Base-by-base conservation (phyloP, 2,113 vertebrate genomes). In the Psilopogon haemacephalus region DNA sequence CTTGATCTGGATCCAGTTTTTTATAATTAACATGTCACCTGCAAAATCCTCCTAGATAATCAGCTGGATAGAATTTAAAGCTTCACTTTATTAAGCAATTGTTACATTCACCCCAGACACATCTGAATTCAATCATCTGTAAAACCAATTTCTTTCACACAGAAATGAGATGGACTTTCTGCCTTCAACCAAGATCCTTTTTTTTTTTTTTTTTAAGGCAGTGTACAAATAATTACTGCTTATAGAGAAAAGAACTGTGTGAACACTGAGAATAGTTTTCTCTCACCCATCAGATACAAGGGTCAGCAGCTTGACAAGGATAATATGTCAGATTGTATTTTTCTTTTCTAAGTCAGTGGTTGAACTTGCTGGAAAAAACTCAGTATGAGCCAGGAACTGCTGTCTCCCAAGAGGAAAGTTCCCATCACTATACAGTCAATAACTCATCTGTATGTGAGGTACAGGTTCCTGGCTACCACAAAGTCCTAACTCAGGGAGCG, bases 301-400 rank as follows among this genome's bases (percentile, higher is more conserved):
- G 70, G 87, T 94, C 93, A 96, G 87, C 87, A 92, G 92, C 65
- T 82, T 89, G 67, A 62, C 77, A 96, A 86, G 71, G 74, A 91
- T 94, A 94, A n/a, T 78, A 87, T 79, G 81, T 95, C 87, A 92
- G 33, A 79, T 18, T 65, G 59, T 81, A 77, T 95, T 92, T 95
- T 94, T 89, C 60, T 93, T 92, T 90, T 95, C 50, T 85, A 82
- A 84, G 8, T 78, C 87, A 91, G 89, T 69, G 81, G 91, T 72
- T 91, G 44, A 90, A 91, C 48, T 95, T 95, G 63, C 87, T 95
- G 93, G 94, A 96, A 96, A 58, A 27, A 94, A 55, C 44, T 69
- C 67, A 82, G 84, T 74, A 82, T 59, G 23, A 90, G 81, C 84
- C 94, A 94, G 93, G 77, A 96, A 95, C n/a, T 94, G 58, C 63